Evolutionary conservation across 2,797 vertebrate genomes (phyloP), one percentile per base, ranked within the genome.

Genomic region (Lindbergichthys nudifrons): DNA sequence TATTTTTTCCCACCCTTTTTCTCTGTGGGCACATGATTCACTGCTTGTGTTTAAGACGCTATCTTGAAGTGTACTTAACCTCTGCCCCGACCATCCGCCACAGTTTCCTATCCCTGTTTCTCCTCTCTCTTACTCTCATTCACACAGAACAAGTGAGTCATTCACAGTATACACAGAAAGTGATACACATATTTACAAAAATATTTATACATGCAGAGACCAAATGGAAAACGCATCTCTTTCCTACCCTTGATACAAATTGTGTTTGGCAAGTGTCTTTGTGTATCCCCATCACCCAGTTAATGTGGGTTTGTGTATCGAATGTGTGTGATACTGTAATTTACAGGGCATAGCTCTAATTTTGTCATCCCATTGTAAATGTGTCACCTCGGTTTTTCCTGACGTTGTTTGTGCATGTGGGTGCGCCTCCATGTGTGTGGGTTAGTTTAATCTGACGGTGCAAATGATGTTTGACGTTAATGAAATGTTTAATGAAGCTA

Each of bases 391-490:
- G 10, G 41, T 70, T 76, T 75, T 70, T 52, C 43, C 47, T 66
- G 70, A 73, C 54, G 26, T 75, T 64, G 62, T 73, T 56, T 63
- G 48, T 46, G 52, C 60, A 19, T 19, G 73, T 79, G 80, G 56
- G 66, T 47, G 80, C 30, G 75, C 42, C 14, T 64, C 51, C 21
- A 21, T 75, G 39, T 65, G 70, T 36, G 51, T 16, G 68, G 50
- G 65, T 67, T 53, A 54, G 64, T 83, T 83, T 82, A 79, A 79
- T 84, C 70, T 76, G 70, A 85, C 42, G 72, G 66, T 66, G 79
- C 85, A 90, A 89, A 94, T 88, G 70, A 75, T 82, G 85, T 92
- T 91, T 92, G 92, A 93, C 89, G 52, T 89, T 90, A 92, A 92
- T 92, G 79, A 91, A 89, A 93, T 90, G 89, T 90, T 92, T 91